These are phyloP conservation scores for Amiota communis DNA, from an alignment of 2,888 invertebrate species.

Conservation along the genomic window DNA sequence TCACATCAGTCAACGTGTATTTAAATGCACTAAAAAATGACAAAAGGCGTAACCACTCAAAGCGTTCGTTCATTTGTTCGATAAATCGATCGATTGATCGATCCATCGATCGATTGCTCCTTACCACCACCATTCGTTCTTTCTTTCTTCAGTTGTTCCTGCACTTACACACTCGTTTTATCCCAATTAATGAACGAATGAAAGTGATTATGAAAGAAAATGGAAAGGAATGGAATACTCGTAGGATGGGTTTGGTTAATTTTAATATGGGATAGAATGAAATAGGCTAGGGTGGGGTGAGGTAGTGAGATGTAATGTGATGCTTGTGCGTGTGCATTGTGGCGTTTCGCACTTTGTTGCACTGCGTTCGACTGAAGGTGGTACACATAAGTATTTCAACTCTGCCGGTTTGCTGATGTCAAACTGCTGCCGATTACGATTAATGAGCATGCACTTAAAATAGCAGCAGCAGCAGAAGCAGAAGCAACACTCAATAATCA, in stretches of 20 bases:
- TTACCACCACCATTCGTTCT: too few species aligned
- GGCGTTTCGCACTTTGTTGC: slow-evolving; percentile 40
- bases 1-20: slow-evolving; percentile 15
- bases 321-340: slow-evolving; percentile 22
- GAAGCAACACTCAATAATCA: slow-evolving; percentile 53
- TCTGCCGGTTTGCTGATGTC: slow-evolving; percentile 20
- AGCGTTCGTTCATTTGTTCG: slow-evolving; percentile 29
- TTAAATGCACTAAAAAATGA: slow-evolving; percentile 41
- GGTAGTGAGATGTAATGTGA: background rate
- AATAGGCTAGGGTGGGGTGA: background rate
- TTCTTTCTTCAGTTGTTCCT: too few species aligned
- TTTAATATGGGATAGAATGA: background rate
- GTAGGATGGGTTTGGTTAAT: background rate
- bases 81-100: too few species aligned
- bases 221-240: slow-evolving; percentile 5
- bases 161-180: slow-evolving; percentile 33
- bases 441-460: slow-evolving; percentile 69
- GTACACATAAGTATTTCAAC: background rate
- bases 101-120: too few species aligned
- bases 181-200: slow-evolving; percentile 59
- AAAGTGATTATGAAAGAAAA: slow-evolving; percentile 6
- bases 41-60: slow-evolving; percentile 51
- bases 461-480: slow-evolving; percentile 43
- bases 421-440: slow-evolving; percentile 65
- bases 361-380: background rate